Evolutionary conservation across 2,113 vertebrate species (phyloP), one percentile per base, ranked within the genome.

Genomic region (Sylvilagus bachmani): DNA sequence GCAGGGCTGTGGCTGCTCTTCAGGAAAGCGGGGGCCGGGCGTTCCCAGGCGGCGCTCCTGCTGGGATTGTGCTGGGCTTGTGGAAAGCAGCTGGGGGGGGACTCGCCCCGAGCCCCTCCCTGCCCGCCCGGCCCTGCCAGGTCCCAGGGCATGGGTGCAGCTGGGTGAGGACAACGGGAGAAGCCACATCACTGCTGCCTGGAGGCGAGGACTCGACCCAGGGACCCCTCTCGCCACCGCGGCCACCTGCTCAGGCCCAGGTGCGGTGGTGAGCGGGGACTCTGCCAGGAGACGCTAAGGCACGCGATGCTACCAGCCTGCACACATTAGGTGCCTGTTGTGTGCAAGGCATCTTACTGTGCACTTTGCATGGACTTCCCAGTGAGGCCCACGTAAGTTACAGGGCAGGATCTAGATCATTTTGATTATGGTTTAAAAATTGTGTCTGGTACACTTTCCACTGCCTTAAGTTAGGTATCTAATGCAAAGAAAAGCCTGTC

Each of bases 11-110:
- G 70, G 85, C 70, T 79, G 86, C 96, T 90, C 85, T 90, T 92
- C 77, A 90, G 96, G 96, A 94, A 90, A 78, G 77, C 0, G 4
- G 86, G 71, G 91, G 96, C 7, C 31, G 93, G 49, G 66, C 0
- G 1, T 64, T 67, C 62, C 69, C 25, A 2, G 69, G 80, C 51
- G 49, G 70, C 36, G 81, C 82, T 66, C 8, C 19, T 62, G 67
- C 90, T 86, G 67, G 55, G 90, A 33, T 74, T 70, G 87, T 53
- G 95, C 93, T 93, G 86, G 87, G 61, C 44, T 85, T 33, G 95
- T 87, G 89, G 82, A 94, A 67, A 8, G 75, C 10, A 4, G 31
- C 80, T 36, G 29, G 29, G 55, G 87, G 36, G 81, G 84, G 36
- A 27, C 51, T 90, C 13, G 38, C 17, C 69, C 61, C 21, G 44